phyloP scores from a whole-genome alignment of 2,113 vertebrate genomes.

The Cryptotis parvus region DNA sequence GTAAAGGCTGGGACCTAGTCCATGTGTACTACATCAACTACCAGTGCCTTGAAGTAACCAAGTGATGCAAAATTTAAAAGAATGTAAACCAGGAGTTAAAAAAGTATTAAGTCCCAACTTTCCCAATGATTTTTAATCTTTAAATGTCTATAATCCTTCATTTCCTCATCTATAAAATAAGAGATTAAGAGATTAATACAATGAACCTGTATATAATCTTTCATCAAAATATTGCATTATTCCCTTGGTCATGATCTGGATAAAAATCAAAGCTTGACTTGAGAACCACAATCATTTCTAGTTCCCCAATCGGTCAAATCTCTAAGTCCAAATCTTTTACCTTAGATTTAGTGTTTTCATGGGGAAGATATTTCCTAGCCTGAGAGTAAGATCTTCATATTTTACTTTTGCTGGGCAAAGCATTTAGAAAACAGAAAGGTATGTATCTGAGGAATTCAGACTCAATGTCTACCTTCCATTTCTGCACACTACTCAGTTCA shows the following conservation, averaged over 20 bases:
- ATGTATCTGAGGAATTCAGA: neutral
- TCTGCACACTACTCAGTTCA: neutral
- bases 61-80: neutral
- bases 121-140: neutral
- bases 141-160: neutral
- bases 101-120: neutral
- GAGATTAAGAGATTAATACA: neutral
- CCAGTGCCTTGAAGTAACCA: neutral
- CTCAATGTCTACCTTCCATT: neutral
- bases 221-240: neutral
- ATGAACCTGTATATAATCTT: neutral
- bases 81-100: neutral
- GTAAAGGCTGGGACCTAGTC: neutral
- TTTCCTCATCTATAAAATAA: constrained; percentile 17
- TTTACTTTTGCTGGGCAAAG: neutral
- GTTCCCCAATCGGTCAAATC: neutral
- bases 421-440: constrained; percentile 10
- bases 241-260: neutral
- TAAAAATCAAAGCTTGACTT: constrained; percentile 1
- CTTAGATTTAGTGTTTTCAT: neutral
- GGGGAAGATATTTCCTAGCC: neutral
- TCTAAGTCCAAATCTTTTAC: neutral
- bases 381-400: neutral
- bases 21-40: neutral
- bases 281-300: neutral